These are phyloP conservation scores for Archegozetes longisetosus DNA, from an alignment of 1,140 invertebrate species.

Conservation along the genomic window DNA sequence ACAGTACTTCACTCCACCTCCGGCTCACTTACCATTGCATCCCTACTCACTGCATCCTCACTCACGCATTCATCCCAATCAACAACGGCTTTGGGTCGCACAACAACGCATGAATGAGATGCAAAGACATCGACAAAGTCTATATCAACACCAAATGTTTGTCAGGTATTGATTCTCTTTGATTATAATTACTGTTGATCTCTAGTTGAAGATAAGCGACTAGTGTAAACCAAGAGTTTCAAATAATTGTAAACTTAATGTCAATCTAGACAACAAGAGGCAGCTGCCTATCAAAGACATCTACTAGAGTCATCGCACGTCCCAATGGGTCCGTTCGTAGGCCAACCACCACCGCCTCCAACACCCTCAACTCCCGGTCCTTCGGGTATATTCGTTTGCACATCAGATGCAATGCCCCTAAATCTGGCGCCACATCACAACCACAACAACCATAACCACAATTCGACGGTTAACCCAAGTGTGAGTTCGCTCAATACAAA, in stretches of 20 bases:
- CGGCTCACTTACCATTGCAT: constrained; percentile 5
- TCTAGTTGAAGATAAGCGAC: too few species aligned
- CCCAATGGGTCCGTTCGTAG: constrained; percentile 6
- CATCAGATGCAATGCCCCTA: constrained; percentile 15
- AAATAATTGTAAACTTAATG: constrained; percentile 23
- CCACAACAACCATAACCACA: background rate
- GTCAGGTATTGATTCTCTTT: too few species aligned
- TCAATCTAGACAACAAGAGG: constrained; percentile 20
- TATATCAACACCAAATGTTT: constrained; percentile 28
- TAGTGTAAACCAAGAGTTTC: too few species aligned
- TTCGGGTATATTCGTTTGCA: constrained; percentile 14
- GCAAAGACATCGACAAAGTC: constrained; percentile 35
- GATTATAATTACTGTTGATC: too few species aligned
- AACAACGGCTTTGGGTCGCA: constrained; percentile 51
- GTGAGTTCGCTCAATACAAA: constrained; percentile 7
- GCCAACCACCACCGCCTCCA: constrained; percentile 14
- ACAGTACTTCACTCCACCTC: constrained; percentile 10
- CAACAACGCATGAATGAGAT: constrained; percentile 53
- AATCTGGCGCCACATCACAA: constrained; percentile 12
- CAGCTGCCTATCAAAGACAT: constrained; percentile 10
- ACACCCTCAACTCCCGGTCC: constrained; percentile 26
- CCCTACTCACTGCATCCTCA: constrained; percentile 22
- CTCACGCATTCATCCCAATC: constrained; percentile 48
- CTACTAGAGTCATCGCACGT: constrained; percentile 15
- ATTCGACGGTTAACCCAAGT: background rate